Conservation (phyloP, 2,888 invertebrate genomes). For the Autographa gamma region DNA sequence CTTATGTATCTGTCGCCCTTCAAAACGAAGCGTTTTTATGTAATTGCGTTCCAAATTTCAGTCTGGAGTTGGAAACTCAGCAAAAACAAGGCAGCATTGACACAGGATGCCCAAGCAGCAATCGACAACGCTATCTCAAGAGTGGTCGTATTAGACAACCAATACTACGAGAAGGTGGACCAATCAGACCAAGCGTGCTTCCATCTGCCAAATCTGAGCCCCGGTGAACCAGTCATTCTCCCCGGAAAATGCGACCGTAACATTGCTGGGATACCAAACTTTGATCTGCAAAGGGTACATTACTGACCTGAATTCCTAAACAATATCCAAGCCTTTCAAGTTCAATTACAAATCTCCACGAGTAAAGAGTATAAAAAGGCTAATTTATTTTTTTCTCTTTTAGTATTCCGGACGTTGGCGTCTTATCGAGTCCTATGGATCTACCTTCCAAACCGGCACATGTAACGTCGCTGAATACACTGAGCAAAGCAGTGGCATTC, state of each 20-base stretch:
- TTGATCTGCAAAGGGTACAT: conserved; percentile 50
- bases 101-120: conserved; percentile 51
- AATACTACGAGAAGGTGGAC: conserved; percentile 67
- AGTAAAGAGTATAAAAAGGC: not conserved
- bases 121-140: conserved; percentile 66
- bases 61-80: conserved; percentile 82
- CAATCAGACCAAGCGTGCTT: conserved; percentile 73
- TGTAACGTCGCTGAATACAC: conserved; percentile 90
- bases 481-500: conserved; percentile 62
- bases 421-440: conserved; percentile 90
- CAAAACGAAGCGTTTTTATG: not conserved
- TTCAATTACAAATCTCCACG: not conserved
- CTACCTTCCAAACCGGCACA: conserved; percentile 88
- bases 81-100: conserved; percentile 62
- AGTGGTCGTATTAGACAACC: conserved; percentile 66
- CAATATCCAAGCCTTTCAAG: not conserved
- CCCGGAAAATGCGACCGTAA: conserved; percentile 72
- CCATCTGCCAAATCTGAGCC: conserved; percentile 68
- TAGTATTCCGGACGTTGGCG: conserved; percentile 86
- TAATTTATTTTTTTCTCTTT: conserved; percentile 13
- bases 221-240: conserved; percentile 68
- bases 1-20: not conserved
- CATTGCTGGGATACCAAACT: conserved; percentile 68
- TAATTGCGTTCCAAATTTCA: conserved; percentile 41
- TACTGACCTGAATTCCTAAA: not conserved